phyloP scores from a whole-genome alignment of 1,140 invertebrate species.

The Asbolus verrucosus region DNA sequence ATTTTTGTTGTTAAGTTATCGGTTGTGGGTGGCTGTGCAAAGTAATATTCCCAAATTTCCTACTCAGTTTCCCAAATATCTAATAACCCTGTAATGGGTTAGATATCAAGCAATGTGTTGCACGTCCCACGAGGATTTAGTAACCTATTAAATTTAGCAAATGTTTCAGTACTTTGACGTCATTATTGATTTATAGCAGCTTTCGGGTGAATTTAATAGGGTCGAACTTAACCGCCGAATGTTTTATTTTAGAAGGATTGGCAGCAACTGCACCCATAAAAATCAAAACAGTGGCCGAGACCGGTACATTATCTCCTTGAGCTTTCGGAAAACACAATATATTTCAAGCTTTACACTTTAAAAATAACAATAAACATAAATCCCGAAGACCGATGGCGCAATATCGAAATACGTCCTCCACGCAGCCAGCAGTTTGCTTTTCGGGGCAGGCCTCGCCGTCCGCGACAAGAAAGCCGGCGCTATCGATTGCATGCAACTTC shows the following conservation, averaged over 20 bases:
- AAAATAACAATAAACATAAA: constrained; percentile 39
- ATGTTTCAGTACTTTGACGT: constrained; percentile 41
- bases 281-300: constrained; percentile 30
- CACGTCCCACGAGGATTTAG: constrained; percentile 42
- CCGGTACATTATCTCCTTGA: constrained; percentile 5
- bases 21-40: not conserved
- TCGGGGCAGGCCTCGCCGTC: too few relatives aligned
- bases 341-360: constrained; percentile 24
- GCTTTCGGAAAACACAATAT: constrained; percentile 20
- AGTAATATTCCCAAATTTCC: constrained; percentile 11
- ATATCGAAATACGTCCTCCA: too few relatives aligned
- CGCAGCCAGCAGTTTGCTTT: too few relatives aligned
- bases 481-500: too few relatives aligned
- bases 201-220: constrained; percentile 40
- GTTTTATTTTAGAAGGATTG: constrained; percentile 42
- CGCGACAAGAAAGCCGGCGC: too few relatives aligned
- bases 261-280: constrained; percentile 26
- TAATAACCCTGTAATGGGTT: constrained; percentile 25
- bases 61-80: constrained; percentile 22
- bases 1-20: too few relatives aligned
- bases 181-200: constrained; percentile 35
- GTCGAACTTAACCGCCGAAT: constrained; percentile 32
- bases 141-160: constrained; percentile 42
- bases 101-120: constrained; percentile 34
- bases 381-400: not conserved